A percentile compares a stretch with the other conserved stretches of the same genome.
Conservation (phyloP, 2,113 vertebrate species). For the Camelus dromedarius region DNA sequence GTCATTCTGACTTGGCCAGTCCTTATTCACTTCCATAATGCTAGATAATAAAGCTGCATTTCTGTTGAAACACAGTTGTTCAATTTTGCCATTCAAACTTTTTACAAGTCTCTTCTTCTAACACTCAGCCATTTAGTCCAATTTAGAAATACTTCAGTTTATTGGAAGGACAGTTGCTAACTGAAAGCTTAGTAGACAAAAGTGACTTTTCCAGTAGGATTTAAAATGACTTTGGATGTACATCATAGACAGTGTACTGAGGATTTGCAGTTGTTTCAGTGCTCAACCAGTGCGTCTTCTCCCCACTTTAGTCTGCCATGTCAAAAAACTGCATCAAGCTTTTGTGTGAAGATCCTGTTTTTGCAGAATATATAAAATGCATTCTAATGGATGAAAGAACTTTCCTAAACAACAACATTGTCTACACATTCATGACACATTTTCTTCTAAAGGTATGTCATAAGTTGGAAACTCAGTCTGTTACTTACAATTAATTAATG, state of each 20-base stretch:
- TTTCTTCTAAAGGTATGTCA: constrained; percentile 95
- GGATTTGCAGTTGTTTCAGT: neutral
- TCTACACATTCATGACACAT: constrained; percentile 97
- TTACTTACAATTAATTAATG: constrained; percentile 7
- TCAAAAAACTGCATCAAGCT: constrained; percentile 98
- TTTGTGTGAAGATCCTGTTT: constrained; percentile 97
- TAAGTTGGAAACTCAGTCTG: neutral
- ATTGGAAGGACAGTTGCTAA: neutral
- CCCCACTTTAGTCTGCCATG: constrained; percentile 90
- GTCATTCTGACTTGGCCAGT: neutral
- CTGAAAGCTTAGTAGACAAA: neutral
- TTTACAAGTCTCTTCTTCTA: neutral
- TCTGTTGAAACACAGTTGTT: neutral
- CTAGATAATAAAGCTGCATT: neutral
- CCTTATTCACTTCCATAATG: neutral
- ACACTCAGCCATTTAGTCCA: neutral
- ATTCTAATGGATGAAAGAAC: constrained; percentile 98
- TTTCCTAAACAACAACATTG: constrained; percentile 97
- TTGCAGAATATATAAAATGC: constrained; percentile 98
- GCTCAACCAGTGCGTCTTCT: constrained; percentile 55
- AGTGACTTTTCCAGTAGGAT: neutral
- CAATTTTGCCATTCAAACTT: neutral
- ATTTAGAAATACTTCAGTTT: neutral
- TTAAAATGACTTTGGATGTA: neutral
- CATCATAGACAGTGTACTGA: neutral